These are phyloP conservation scores for Proteles cristata DNA, from an alignment of 2,113 vertebrate species.

Conservation along the genomic window DNA sequence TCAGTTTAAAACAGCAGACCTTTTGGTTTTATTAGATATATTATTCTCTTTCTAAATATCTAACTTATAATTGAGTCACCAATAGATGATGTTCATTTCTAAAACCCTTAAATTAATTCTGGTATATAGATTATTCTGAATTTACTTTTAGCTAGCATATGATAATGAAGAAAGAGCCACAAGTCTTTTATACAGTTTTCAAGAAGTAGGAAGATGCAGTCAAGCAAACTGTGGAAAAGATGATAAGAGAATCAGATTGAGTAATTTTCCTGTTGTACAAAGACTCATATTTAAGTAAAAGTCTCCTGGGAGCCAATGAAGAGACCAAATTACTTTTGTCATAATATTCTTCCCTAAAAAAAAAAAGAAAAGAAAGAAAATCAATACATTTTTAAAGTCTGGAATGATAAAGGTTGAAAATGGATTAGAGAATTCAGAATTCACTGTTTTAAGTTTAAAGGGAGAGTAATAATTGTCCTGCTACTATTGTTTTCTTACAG, in stretches of 20 bases:
- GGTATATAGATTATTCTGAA: not conserved
- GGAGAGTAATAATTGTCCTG: not conserved
- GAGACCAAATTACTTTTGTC: conserved; percentile 14
- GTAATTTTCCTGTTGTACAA: conserved; percentile 6
- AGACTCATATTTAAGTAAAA: not conserved
- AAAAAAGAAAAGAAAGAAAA: not conserved
- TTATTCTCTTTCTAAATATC: not conserved
- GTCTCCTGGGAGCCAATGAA: not conserved
- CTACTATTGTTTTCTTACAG: not conserved
- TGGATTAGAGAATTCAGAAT: not conserved
- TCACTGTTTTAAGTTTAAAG: conserved; percentile 11
- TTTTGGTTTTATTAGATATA: not conserved
- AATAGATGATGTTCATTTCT: not conserved
- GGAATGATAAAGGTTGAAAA: not conserved
- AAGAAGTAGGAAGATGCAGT: not conserved
- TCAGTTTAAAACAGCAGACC: not conserved
- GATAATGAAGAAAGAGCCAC: not conserved
- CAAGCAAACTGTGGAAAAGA: not conserved
- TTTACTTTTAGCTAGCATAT: conserved; percentile 4
- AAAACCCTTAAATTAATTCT: not conserved
- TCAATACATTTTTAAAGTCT: not conserved
- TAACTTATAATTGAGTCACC: not conserved
- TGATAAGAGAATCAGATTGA: not conserved
- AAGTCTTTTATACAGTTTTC: not conserved
- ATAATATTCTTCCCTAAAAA: conserved; percentile 4